A percentile compares a stretch with the other conserved stretches of the same genome.
phyloP scores from a whole-genome alignment of 2,888 invertebrate species.

The Drosophila recens region DNA sequence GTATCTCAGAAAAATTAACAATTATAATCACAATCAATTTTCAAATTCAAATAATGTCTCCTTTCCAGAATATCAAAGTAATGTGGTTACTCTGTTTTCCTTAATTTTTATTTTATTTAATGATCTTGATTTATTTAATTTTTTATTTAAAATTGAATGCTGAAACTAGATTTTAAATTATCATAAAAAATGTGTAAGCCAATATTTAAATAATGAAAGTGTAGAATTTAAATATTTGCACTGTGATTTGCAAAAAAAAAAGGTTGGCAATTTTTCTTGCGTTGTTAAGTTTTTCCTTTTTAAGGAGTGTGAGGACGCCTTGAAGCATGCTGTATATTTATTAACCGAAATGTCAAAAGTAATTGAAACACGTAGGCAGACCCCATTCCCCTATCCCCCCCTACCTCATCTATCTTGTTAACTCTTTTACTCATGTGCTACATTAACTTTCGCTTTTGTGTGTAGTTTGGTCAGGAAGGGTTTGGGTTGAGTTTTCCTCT shows the following conservation, averaged over 20 bases:
- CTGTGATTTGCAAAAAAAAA: neutral
- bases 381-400: neutral
- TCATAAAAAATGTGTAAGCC: too few species aligned
- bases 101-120: too few species aligned
- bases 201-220: neutral
- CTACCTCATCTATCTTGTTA: slow-evolving; percentile 31
- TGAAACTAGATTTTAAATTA: too few species aligned
- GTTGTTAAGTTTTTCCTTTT: neutral
- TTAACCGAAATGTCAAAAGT: slow-evolving; percentile 74
- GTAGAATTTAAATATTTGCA: neutral
- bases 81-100: too few species aligned
- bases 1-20: neutral
- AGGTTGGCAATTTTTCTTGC: neutral
- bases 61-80: too few species aligned
- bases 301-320: slow-evolving; percentile 11
- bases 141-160: too few species aligned
- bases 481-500: neutral
- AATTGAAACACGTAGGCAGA: slow-evolving; percentile 72
- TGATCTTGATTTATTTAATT: too few species aligned
- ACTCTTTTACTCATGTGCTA: slow-evolving; percentile 66
- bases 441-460: slow-evolving; percentile 71
- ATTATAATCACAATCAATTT: too few species aligned
- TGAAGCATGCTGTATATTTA: slow-evolving; percentile 60
- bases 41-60: too few species aligned
- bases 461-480: slow-evolving; percentile 7